Conservation (phyloP, 1,140 invertebrate species). For the Pachypeltis micranthus region DNA sequence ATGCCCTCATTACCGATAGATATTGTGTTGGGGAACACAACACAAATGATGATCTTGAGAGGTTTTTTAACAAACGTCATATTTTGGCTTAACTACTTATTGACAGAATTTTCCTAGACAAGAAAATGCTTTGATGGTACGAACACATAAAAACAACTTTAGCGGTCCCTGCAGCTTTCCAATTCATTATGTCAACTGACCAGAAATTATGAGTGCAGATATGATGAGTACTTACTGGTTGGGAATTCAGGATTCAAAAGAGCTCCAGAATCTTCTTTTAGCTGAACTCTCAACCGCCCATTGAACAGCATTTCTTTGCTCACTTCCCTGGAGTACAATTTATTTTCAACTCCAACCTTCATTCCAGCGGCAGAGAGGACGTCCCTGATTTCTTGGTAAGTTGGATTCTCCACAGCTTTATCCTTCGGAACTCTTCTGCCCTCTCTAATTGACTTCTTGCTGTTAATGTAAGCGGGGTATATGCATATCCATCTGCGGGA, state of each 20-base stretch:
- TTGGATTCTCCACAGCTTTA: slow-evolving; percentile 87
- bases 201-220: too few relatives aligned
- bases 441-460: slow-evolving; percentile 76
- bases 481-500: slow-evolving; percentile 95
- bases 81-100: too few relatives aligned
- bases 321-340: slow-evolving; percentile 78
- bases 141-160: neutral
- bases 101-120: neutral
- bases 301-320: slow-evolving; percentile 64
- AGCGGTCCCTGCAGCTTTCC: too few relatives aligned
- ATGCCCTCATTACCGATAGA: too few relatives aligned
- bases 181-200: too few relatives aligned
- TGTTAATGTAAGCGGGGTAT: slow-evolving; percentile 93
- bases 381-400: slow-evolving; percentile 84
- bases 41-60: too few relatives aligned
- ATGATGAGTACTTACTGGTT: slow-evolving; percentile 42
- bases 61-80: too few relatives aligned
- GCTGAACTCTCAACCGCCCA: slow-evolving; percentile 80
- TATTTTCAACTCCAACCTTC: slow-evolving; percentile 84
- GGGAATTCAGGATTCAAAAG: slow-evolving; percentile 60
- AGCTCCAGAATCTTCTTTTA: slow-evolving; percentile 84
- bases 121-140: neutral
- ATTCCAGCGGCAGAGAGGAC: slow-evolving; percentile 71
- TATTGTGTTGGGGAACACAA: too few relatives aligned
- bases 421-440: slow-evolving; percentile 74